Evolutionary conservation across 2,113 vertebrate species (phyloP), one percentile per base, ranked within the genome.

Genomic region (Oreochromis niloticus): DNA sequence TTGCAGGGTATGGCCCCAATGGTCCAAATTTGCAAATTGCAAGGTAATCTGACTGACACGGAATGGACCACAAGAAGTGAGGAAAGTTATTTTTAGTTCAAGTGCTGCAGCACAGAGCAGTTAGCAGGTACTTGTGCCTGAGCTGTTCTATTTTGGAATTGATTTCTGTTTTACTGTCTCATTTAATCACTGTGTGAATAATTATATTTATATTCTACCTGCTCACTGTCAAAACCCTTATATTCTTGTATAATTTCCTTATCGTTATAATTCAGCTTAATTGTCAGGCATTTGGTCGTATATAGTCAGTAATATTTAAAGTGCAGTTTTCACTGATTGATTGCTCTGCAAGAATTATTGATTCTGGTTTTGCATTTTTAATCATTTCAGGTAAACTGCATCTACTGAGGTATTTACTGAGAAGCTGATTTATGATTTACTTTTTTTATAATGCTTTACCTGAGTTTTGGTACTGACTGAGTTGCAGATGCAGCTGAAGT

Each of bases 1-100:
- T 90, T 86, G 52, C 52, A 73, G 87, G 34, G 81, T 87, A 91
- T 88, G 87, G 57, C 84, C 86, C 90, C 88, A 83, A 9, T 87
- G 88, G 87, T 86, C 52, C 36, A 85, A 73, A 88, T 93, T 87
- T 87, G 88, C 88, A 91, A 90, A 94, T 91, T 85, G 82, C 80
- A 84, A 84, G 54, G 41, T 68, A 80, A 87, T 90, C 59, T 88
- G 85, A 92, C 82, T 89, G 92, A 90, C 86, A 83, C 5, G 1
- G 83, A 90, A 88, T 82, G 80, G 82, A 81, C 54, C 59, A 43
- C 68, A 80, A 87, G 85, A 87, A 85, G 85, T 83, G 71, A 56
- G 57, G 19, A 32, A 79, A 24, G 55, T 87, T 92, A 43, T 55
- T 86, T 91, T 88, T 85, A 82, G 78, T 81, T 46, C 14, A 82